Conservation (phyloP, 2,113 vertebrate species). For the Brienomyrus longianalis region DNA sequence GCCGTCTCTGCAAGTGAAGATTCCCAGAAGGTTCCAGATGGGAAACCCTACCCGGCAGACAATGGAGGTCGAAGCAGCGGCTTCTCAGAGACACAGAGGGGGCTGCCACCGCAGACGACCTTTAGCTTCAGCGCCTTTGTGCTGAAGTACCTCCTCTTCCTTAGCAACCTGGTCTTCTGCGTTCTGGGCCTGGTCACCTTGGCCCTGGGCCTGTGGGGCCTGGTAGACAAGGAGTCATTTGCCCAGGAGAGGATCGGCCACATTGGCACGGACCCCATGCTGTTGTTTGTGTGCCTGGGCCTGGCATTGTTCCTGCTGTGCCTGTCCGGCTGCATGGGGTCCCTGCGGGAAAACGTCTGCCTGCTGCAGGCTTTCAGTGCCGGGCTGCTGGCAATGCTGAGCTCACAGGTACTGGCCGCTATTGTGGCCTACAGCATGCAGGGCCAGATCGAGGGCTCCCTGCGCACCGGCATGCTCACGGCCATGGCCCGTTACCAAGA, state of each 20-base stretch:
- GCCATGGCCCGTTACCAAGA: constrained; percentile 78
- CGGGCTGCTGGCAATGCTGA: constrained; percentile 47
- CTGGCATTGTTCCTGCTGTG: constrained; percentile 59
- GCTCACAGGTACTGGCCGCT: constrained; percentile 58
- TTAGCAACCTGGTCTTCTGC: constrained; percentile 74
- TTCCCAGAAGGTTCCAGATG: constrained; percentile 28
- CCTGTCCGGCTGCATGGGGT: constrained; percentile 71
- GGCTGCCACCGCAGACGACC: neutral
- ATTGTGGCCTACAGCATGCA: constrained; percentile 59
- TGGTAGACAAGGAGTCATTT: constrained; percentile 69
- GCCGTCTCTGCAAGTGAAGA: constrained; percentile 15
- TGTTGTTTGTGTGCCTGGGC: constrained; percentile 60
- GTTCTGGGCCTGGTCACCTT: constrained; percentile 65
- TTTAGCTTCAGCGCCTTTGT: constrained; percentile 50
- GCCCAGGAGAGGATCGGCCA: constrained; percentile 47
- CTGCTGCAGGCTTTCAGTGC: constrained; percentile 68
- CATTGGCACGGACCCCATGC: constrained; percentile 75
- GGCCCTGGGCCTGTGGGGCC: constrained; percentile 75
- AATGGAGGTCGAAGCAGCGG: neutral
- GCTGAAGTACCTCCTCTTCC: constrained; percentile 63
- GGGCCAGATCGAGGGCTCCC: constrained; percentile 47
- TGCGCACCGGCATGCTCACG: constrained; percentile 56
- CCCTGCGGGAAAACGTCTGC: constrained; percentile 66
- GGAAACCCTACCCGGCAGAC: neutral
- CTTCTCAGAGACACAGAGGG: neutral